Conservation (phyloP, 1,140 invertebrate species). For the Ostrea denselamellosa region DNA sequence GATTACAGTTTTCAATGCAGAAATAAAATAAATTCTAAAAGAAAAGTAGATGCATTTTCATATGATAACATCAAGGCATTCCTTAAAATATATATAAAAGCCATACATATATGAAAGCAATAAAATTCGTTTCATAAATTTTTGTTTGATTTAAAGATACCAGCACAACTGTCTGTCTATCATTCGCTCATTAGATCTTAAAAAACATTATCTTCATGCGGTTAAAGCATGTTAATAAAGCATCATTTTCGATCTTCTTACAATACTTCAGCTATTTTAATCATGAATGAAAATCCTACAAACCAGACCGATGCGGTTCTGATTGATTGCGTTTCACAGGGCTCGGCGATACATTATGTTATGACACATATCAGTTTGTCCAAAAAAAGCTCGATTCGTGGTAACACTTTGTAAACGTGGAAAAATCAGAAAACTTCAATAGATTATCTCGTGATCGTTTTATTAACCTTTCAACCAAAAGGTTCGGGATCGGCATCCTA, state of each 20-base stretch:
- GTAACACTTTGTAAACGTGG: neutral
- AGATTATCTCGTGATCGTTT: neutral
- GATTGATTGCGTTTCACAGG: neutral
- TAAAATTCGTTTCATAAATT: neutral
- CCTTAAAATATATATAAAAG: neutral
- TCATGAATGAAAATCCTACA: slow-evolving; percentile 6
- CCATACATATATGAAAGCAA: neutral
- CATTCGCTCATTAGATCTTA: neutral
- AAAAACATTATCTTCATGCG: neutral
- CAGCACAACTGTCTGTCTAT: neutral
- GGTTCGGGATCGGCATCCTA: neutral
- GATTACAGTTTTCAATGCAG: too few relatives aligned
- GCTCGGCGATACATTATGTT: slow-evolving; percentile 1
- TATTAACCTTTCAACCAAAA: slow-evolving; percentile 14
- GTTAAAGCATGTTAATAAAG: slow-evolving; percentile 1
- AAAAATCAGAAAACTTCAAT: neutral
- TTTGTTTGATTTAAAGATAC: neutral
- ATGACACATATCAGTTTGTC: slow-evolving; percentile 26
- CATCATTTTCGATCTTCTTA: neutral
- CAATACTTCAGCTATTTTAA: neutral
- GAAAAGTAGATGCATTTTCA: neutral
- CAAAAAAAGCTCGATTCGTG: neutral
- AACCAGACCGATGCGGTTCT: neutral
- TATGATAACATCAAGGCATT: neutral
- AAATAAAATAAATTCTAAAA: too few relatives aligned